Base-by-base conservation (phyloP, 1,140 invertebrate genomes). In the Drosophila insularis region DNA sequence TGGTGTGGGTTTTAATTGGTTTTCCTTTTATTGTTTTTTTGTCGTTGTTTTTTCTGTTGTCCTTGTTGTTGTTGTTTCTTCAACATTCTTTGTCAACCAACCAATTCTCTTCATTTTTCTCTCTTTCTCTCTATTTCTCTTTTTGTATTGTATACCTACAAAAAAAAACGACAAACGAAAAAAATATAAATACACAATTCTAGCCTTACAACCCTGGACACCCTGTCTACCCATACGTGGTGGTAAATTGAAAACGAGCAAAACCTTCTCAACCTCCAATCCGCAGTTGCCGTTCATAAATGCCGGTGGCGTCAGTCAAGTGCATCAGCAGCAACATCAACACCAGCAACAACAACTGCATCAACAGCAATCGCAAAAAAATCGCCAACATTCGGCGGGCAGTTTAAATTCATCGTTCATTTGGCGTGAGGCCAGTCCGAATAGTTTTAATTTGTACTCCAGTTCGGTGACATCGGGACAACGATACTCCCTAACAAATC, bases 171-270 rank as follows among this genome's bases (percentile, higher is more conserved):
- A 58, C 39, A 31, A 60, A 39, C 67, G 70, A 76, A 72, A 69
- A 71, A 54, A 46, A 74, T 55, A 61, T 64, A 66, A 73, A 58
- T 71, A 67, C 54, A 68, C 68, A 79, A 64, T 63, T 87, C 32
- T 85, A 92, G 91, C 87, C 32, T 82, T 92, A 64, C 91, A 92
- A 89, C 91, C 91, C 32, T 92, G 91, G 90, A 92, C 91, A 37
- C 91, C 91, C 39, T 92, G 91, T 70, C 69, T 92, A 68, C 91
- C 91, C 59, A 92, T 92, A 71, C 91, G 91, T 56, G 91, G 87
- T 43, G 91, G 91, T 68, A 92, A 92, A 72, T 68, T 92, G 63
- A 91, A 92, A 90, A 92, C 91, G 63, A 91, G 86, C 73, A 92
- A 91, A 89, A 66, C 89, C 76, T 91, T 92, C 73, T 92, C 91